These are phyloP conservation scores for Drosophila eugracilis DNA, from an alignment of 1,140 invertebrate genomes.

Conservation along the genomic window DNA sequence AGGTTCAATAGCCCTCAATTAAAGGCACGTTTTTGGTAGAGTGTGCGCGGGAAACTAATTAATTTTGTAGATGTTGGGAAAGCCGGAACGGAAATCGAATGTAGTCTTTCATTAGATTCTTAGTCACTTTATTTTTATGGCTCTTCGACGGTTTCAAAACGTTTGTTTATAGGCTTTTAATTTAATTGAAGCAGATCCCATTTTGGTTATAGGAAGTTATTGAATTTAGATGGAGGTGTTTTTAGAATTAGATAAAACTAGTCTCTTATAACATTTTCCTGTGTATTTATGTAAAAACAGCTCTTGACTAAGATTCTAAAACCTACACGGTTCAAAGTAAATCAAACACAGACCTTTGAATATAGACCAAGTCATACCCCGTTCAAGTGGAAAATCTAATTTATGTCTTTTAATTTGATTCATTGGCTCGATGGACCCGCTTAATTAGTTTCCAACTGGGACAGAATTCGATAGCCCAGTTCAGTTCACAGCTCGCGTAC, in stretches of 20 bases:
- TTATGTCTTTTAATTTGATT: constrained; percentile 31
- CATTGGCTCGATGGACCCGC: constrained; percentile 13
- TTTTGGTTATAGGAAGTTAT: background rate
- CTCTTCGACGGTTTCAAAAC: constrained; percentile 13
- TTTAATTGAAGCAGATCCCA: background rate
- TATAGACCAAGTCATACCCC: background rate
- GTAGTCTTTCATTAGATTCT: constrained; percentile 35
- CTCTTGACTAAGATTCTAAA: background rate
- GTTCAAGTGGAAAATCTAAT: constrained; percentile 13
- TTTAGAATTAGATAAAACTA: too few species aligned
- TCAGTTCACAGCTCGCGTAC: constrained; percentile 25
- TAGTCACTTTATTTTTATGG: constrained; percentile 33
- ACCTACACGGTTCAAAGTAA: background rate
- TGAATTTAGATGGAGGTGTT: background rate
- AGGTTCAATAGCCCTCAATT: constrained; percentile 74
- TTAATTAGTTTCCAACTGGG: constrained; percentile 30
- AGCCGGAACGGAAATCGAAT: constrained; percentile 24
- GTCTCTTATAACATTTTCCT: too few species aligned
- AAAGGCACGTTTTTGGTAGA: constrained; percentile 37
- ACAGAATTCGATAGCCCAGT: constrained; percentile 1
- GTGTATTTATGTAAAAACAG: too few species aligned
- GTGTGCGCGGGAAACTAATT: constrained; percentile 25
- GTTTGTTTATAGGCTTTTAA: constrained; percentile 12
- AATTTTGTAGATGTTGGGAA: constrained; percentile 38
- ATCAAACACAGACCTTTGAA: constrained; percentile 8